Percentiles rank a stretch among this genome's conserved stretches.
These are phyloP conservation scores for Stegodyphus dumicola DNA, from an alignment of 1,140 invertebrate genomes.

Conservation along the genomic window DNA sequence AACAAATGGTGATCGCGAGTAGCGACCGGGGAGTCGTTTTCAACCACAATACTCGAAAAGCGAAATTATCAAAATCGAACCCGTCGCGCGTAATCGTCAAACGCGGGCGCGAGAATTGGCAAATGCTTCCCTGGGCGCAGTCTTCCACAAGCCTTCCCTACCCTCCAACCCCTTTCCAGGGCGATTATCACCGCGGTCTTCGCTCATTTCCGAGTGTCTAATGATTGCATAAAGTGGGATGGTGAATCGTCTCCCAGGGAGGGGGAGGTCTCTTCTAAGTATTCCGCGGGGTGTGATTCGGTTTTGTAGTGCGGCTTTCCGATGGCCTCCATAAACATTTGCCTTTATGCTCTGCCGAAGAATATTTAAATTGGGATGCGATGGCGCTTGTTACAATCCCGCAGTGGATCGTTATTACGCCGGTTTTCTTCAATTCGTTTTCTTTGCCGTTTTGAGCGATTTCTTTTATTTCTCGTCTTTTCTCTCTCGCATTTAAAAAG, in stretches of 20 bases:
- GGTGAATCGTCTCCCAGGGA: slow-evolving; percentile 15
- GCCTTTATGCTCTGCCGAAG: slow-evolving; percentile 20
- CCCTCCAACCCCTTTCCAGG: not conserved
- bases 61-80: slow-evolving; percentile 30
- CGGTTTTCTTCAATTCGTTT: slow-evolving; percentile 9
- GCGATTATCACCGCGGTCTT: slow-evolving; percentile 30
- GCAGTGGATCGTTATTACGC: slow-evolving; percentile 36
- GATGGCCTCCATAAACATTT: slow-evolving; percentile 43
- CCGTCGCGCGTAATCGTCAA: slow-evolving; percentile 22
- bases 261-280: slow-evolving; percentile 18
- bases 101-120: not conserved
- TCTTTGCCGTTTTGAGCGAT: slow-evolving; percentile 7
- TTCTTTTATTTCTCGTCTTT: not conserved
- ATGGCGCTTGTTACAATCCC: slow-evolving; percentile 54
- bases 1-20: slow-evolving; percentile 33
- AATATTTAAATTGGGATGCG: slow-evolving; percentile 56
- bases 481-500: not conserved
- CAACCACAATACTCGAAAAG: slow-evolving; percentile 29
- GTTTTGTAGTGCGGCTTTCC: slow-evolving; percentile 57
- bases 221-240: slow-evolving; percentile 40
- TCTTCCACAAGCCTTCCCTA: not conserved
- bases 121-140: slow-evolving; percentile 11
- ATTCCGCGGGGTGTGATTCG: slow-evolving; percentile 54
- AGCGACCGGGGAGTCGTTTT: slow-evolving; percentile 30
- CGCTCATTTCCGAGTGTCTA: slow-evolving; percentile 29